Evolutionary conservation across 2,113 vertebrate genomes (phyloP).

Genomic region (Rhinolophus ferrumequinum): DNA sequence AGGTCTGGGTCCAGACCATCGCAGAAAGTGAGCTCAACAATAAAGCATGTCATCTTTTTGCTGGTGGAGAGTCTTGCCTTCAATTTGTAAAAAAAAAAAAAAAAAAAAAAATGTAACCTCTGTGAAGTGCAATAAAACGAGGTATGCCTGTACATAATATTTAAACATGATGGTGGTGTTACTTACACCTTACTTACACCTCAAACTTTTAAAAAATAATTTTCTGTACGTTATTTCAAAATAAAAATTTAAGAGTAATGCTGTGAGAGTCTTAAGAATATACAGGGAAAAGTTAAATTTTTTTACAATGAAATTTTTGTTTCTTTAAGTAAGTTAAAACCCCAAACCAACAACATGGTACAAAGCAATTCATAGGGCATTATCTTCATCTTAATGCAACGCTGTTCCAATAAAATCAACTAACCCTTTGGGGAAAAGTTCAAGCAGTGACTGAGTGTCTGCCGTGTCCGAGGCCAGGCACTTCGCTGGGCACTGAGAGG

Average conservation of each 20-base stretch:
- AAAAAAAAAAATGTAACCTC: neutral
- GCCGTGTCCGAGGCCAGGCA: no score
- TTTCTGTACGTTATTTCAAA: constrained; percentile 40
- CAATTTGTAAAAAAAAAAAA: neutral
- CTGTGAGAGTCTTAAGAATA: constrained; percentile 31
- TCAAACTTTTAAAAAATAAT: neutral
- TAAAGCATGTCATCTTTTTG: neutral
- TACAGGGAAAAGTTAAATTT: neutral
- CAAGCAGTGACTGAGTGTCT: neutral
- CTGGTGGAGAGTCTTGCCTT: neutral
- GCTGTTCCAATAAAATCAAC: neutral
- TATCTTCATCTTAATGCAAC: neutral
- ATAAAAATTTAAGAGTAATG: constrained; percentile 18
- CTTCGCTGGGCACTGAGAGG: neutral
- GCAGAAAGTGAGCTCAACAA: neutral
- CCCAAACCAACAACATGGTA: neutral
- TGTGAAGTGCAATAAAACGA: neutral
- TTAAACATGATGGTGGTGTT: constrained; percentile 14
- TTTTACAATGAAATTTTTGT: neutral
- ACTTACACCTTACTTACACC: neutral
- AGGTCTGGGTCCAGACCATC: no score
- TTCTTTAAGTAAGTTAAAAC: constrained; percentile 6
- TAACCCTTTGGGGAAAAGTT: neutral
- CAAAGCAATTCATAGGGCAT: neutral
- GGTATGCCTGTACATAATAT: neutral